Evolutionary conservation across 37 sponge, comb jelly and placozoan genomes (phyloP).

Genomic region (Ephydatia muelleri): DNA sequence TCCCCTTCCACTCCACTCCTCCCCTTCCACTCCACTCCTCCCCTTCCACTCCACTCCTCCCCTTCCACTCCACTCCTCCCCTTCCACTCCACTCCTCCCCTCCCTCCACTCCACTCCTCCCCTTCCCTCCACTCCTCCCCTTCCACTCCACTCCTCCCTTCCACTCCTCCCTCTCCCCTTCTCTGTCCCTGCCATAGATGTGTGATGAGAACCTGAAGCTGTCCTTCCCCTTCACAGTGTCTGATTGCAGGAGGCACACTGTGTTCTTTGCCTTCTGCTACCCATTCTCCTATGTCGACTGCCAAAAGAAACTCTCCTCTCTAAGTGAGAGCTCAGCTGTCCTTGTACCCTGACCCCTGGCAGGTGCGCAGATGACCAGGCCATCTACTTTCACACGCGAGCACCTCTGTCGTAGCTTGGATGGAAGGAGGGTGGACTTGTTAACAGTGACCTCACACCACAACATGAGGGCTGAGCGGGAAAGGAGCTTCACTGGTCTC

Average conservation of each 20-base stretch:
- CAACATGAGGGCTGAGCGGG: conserved; percentile 72
- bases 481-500: conserved; percentile 67
- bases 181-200: conserved; percentile 24
- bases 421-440: conserved; percentile 83
- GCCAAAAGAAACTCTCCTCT: conserved; percentile 64
- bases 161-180: background rate
- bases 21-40: too few species aligned
- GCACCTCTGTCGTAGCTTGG: conserved; percentile 68
- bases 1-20: too few species aligned
- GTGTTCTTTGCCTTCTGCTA: conserved; percentile 93
- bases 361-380: background rate
- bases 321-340: conserved; percentile 35
- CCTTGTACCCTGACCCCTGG: background rate
- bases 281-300: conserved; percentile 90
- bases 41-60: too few species aligned
- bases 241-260: conserved; percentile 52
- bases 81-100: background rate
- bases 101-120: too few species aligned
- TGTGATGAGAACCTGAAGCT: conserved; percentile 69
- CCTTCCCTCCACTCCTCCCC: background rate
- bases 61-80: background rate
- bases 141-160: background rate
- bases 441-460: conserved; percentile 85
- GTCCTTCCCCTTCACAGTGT: conserved; percentile 67
- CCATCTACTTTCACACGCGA: conserved; percentile 90